Conservation (phyloP, 2,797 vertebrate species). For the Neosilurus hyrtlii region DNA sequence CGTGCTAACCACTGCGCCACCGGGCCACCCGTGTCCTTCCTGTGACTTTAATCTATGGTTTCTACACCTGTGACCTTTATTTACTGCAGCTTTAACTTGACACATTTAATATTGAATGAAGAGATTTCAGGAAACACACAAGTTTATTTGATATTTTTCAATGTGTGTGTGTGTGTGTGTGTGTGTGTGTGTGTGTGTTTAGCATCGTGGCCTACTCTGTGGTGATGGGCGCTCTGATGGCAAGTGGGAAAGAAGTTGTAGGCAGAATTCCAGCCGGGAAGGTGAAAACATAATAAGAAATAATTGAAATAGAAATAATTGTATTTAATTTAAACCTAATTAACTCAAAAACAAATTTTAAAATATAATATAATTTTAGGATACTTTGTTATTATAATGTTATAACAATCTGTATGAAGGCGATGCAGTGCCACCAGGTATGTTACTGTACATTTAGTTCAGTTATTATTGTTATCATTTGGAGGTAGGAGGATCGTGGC, state of each 20-base stretch:
- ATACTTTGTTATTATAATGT: no score
- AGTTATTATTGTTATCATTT: neutral
- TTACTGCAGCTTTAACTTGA: neutral
- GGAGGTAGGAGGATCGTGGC: neutral
- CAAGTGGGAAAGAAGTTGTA: slow-evolving; percentile 92
- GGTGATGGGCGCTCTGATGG: slow-evolving; percentile 95
- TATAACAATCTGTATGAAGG: no score
- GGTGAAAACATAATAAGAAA: slow-evolving; percentile 61
- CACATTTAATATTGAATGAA: neutral
- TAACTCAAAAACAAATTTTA: neutral
- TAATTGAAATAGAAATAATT: neutral
- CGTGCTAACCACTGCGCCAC: no score
- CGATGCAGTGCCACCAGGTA: no score
- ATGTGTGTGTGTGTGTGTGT: neutral
- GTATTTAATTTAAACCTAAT: neutral
- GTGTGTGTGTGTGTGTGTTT: slow-evolving; percentile 16
- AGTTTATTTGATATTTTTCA: neutral
- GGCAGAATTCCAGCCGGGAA: slow-evolving; percentile 96
- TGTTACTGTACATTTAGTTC: no score
- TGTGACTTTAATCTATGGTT: no score
- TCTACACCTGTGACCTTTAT: neutral
- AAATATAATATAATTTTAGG: no score
- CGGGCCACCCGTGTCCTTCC: no score
- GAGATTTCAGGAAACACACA: neutral
- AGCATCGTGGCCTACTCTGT: slow-evolving; percentile 96